These are phyloP conservation scores for Epizoanthus scotinus DNA, from an alignment of 92 coral and sea anemone species.

Conservation along the genomic window DNA sequence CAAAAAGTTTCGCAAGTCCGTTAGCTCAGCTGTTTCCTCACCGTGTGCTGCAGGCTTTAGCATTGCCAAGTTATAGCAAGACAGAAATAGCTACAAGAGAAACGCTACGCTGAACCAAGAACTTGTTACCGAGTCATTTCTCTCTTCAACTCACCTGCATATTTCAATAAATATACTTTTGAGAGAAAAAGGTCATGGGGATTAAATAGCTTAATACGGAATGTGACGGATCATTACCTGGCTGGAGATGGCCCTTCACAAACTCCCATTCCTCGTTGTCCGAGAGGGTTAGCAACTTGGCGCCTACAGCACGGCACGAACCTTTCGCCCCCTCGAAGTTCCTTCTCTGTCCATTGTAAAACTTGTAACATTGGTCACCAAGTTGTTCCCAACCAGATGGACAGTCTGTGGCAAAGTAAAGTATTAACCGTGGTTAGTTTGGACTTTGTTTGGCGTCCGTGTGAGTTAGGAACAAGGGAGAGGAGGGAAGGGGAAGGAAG, in stretches of 20 bases:
- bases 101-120: too few relatives aligned
- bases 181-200: too few relatives aligned
- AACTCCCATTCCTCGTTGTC: constrained; percentile 34
- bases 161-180: too few relatives aligned
- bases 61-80: too few relatives aligned
- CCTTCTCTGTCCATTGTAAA: constrained; percentile 1
- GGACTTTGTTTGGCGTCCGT: neutral
- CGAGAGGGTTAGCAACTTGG: constrained; percentile 6
- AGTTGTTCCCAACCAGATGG: constrained; percentile 28
- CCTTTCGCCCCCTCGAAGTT: neutral
- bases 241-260: constrained; percentile 10
- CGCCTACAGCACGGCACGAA: neutral
- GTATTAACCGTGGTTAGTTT: neutral
- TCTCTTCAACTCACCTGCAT: too few relatives aligned
- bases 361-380: constrained; percentile 27
- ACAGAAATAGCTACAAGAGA: too few relatives aligned
- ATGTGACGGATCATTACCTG: neutral
- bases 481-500: too few relatives aligned
- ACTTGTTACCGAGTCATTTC: too few relatives aligned
- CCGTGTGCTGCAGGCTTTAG: too few relatives aligned
- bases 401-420: neutral
- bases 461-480: neutral
- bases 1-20: too few relatives aligned
- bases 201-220: too few relatives aligned
- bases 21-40: too few relatives aligned